Evolutionary conservation across 2,888 invertebrate genomes (phyloP), one percentile per base, ranked within the genome.

Genomic region (Macaria notata): DNA sequence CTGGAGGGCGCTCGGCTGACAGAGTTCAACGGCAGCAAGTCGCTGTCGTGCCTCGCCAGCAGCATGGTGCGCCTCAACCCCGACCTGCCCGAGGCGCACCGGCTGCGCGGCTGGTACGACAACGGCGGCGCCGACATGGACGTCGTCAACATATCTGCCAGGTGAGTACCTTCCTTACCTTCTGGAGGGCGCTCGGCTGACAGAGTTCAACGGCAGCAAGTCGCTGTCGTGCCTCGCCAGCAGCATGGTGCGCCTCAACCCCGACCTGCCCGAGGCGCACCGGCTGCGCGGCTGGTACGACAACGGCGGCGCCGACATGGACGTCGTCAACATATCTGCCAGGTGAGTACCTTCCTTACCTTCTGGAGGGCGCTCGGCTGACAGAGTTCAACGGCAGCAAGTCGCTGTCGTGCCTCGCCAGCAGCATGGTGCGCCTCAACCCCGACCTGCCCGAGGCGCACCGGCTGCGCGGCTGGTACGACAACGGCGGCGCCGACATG

Each of bases 201-300:
- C 95, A 0, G 99, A 99, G 86, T 99, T 96, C 84, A 95, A 95
- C 62, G 96, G 98, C 46, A 95, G 95, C 58, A 96, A 96, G 81
- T 94, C 92, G 31, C 72, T 96, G 33, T 94, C 94, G 1, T 86
- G 93, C 58, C 69, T 94, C 0, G 79, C 84, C 9, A 93, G 94
- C 30, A 93, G 94, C 6, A 89, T 93, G 67, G 54, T 98, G 57
- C 94, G 96, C 66, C 78, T 96, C 4, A 97, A 99, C 91, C 99
- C 99, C 0, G 98, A 99, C 78, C 92, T 98, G 31, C 93, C 95
- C 0, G 98, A 98, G 74, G 96, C 98, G 1, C 96, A 98, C 79
- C 92, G 92, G 65, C 91, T 99, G 46, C 94, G 96, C 54, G 97
- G 97, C 36, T 99, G 99, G 99, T 99, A 94, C 81, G 97, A 97